These are phyloP conservation scores for Psammodynastes pulverulentus DNA, from an alignment of 2,113 vertebrate genomes.

Conservation along the genomic window DNA sequence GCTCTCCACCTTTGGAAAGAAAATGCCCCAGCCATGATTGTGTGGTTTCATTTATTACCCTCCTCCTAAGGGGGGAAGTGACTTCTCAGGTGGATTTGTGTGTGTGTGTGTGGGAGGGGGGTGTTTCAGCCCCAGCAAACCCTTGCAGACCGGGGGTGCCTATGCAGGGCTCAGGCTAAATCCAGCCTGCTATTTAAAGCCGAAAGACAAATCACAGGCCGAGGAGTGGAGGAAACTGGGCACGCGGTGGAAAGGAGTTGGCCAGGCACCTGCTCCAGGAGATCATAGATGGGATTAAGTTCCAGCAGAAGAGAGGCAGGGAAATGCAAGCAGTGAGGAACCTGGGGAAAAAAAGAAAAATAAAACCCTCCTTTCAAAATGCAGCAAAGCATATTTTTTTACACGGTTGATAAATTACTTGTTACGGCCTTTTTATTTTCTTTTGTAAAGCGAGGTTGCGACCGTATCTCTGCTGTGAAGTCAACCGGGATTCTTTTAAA, in stretches of 20 bases:
- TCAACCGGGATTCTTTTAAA: not conserved
- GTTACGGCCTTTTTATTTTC: not conserved
- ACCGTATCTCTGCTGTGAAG: not conserved
- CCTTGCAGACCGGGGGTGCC: not conserved
- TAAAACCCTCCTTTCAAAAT: not conserved
- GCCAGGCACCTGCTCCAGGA: not conserved
- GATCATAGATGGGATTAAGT: not conserved
- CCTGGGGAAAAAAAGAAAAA: not conserved
- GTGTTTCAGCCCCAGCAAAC: not conserved
- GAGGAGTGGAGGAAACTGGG: not conserved
- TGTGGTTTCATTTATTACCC: not conserved
- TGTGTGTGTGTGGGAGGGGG: no score
- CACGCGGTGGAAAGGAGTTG: not conserved
- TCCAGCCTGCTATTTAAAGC: not conserved
- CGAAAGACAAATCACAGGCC: not conserved
- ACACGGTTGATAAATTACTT: not conserved
- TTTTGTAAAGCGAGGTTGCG: not conserved
- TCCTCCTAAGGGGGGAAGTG: not conserved
- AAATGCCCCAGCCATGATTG: fast-evolving
- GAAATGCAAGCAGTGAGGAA: not conserved
- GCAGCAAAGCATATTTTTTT: not conserved
- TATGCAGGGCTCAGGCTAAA: not conserved
- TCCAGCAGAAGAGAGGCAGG: not conserved
- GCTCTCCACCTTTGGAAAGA: not conserved
- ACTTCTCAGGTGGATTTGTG: not conserved